Evolutionary conservation across 2,888 invertebrate species (phyloP), one percentile per base, ranked within the genome.

Genomic region (Acronicta aceris): DNA sequence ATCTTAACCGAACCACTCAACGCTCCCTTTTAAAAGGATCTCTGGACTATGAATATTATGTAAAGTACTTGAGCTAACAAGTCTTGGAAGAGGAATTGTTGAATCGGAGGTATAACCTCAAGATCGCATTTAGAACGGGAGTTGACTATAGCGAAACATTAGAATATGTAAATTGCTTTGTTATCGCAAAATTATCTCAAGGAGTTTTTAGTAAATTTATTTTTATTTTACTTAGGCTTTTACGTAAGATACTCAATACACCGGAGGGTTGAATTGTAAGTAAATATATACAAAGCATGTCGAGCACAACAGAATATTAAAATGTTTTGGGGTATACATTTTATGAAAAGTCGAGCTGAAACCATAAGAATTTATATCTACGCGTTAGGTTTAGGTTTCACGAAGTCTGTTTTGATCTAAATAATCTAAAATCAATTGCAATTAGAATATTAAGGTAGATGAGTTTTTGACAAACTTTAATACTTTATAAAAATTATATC

Each of bases 41-140:
- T 64, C 55, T 62, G 60, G 50, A 78, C 83, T 77, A 83, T 86
- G 84, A 83, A 86, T 86, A 86, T 84, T 83, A 78, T 81, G 59
- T 57, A 73, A 80, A 80, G 82, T 74, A 76, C 78, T 81, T 59
- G 59, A 62, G 68, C 66, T 80, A 81, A 81, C 78, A 78, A 81
- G 77, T 76, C 70, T 70, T 68, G 59, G 65, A 51, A 42, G 59
- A 40, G 53, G 73, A 53, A 68, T 60, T 50, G 56, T 63, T 60
- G 42, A 62, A 59, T 61, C 48, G 48, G 58, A 65, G 65, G 58
- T 72, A 63, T 70, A 68, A 66, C 68, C 67, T 47, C 56, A 65
- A 60, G 75, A 67, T 67, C 43, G 62, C 42, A 63, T 69, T 65
- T 40, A 57, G 36, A 69, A 62, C 16, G 42, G 17, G 40, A 15